Evolutionary conservation across 2,888 invertebrate genomes (phyloP).

Genomic region (Pristionchus mayeri): DNA sequence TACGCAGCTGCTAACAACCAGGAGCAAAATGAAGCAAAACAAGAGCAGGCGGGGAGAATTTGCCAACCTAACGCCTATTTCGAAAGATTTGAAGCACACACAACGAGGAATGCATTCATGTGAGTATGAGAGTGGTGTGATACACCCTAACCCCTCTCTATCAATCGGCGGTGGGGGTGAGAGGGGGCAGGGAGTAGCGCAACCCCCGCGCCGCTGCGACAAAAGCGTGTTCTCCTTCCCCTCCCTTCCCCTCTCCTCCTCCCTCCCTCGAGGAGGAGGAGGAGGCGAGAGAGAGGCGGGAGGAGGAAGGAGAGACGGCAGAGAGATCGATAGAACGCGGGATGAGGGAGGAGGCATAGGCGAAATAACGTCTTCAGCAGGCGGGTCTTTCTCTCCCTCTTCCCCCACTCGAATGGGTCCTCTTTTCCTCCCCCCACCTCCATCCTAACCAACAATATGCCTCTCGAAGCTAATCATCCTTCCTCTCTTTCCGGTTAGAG

Average conservation of each 20-base stretch:
- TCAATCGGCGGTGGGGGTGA: background rate
- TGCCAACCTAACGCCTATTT: no score
- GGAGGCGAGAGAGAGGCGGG: background rate
- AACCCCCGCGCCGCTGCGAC: no score
- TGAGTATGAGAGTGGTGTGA: no score
- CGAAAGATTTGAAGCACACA: no score
- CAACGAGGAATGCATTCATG: no score
- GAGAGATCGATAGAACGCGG: slow-evolving; percentile 29
- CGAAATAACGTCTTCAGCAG: background rate
- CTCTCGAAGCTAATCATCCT: background rate
- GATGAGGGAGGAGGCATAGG: background rate
- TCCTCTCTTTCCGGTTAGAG: background rate
- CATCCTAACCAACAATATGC: background rate
- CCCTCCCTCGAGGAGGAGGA: background rate
- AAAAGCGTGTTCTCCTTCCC: slow-evolving; percentile 21
- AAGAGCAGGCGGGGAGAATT: no score
- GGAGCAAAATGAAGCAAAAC: no score
- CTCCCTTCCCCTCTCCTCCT: background rate
- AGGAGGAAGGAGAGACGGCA: background rate
- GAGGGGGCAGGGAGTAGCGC: background rate
- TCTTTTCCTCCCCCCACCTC: background rate
- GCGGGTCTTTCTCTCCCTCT: no score
- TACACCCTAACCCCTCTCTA: slow-evolving; percentile 24
- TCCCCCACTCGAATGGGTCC: background rate
- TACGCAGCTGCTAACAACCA: no score